phyloP scores from a whole-genome alignment of 2,888 invertebrate species.

The Ceramica pisi region DNA sequence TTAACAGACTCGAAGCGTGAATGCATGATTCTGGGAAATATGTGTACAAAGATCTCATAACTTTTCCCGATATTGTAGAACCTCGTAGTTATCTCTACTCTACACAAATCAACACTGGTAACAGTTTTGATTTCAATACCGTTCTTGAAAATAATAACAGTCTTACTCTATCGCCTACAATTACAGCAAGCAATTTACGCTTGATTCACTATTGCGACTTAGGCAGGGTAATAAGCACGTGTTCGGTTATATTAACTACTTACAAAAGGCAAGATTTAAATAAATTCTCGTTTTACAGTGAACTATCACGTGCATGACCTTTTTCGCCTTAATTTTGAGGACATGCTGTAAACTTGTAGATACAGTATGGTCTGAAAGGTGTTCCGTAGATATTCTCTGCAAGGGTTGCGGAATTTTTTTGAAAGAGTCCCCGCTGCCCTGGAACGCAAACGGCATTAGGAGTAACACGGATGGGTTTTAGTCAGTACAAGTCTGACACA shows the following conservation, averaged over 20 bases:
- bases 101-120: constrained; percentile 14
- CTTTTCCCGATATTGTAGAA: background rate
- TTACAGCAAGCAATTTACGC: constrained; percentile 37
- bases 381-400: background rate
- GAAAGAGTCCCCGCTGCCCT: too few relatives aligned
- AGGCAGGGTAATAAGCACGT: constrained; percentile 31
- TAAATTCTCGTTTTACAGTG: constrained; percentile 14
- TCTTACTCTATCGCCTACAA: constrained; percentile 14
- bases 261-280: constrained; percentile 15
- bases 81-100: background rate
- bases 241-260: constrained; percentile 16
- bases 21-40: background rate
- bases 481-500: too few relatives aligned
- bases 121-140: constrained; percentile 6
- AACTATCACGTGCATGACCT: constrained; percentile 55
- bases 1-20: background rate
- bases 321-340: constrained; percentile 35
- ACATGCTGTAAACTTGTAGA: constrained; percentile 10
- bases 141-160: constrained; percentile 12
- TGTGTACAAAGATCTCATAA: background rate
- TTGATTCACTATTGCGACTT: constrained; percentile 20
- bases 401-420: too few relatives aligned
- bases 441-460: too few relatives aligned
- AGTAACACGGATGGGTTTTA: too few relatives aligned
- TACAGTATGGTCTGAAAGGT: background rate